Conservation (phyloP, 1,140 invertebrate genomes). For the Cydia amplana region DNA sequence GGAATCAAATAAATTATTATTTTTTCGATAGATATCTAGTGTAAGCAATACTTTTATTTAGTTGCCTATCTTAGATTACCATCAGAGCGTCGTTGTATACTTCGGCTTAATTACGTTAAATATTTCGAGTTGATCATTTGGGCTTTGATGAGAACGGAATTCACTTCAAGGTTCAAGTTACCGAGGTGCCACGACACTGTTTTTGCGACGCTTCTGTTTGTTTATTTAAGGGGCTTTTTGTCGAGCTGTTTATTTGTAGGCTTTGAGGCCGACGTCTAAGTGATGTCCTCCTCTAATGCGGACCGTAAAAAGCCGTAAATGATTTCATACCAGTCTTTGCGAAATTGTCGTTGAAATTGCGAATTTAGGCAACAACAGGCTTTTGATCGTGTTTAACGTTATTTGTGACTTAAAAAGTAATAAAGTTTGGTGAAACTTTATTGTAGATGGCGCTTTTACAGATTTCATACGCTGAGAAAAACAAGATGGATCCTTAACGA, state of each 20-base stretch:
- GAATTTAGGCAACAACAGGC: conserved; percentile 7
- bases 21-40: too few species aligned
- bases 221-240: conserved; percentile 15
- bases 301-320: not conserved
- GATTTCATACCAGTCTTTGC: not conserved
- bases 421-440: too few species aligned
- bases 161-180: not conserved
- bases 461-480: too few species aligned
- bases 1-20: too few species aligned
- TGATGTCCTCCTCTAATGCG: conserved; percentile 23
- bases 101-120: too few species aligned
- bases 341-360: conserved; percentile 6
- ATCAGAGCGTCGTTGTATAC: too few species aligned
- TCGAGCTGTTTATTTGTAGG: conserved; percentile 24
- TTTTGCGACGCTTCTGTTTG: conserved; percentile 20
- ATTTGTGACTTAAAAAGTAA: not conserved
- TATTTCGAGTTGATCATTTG: too few species aligned
- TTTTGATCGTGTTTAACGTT: conserved; percentile 14
- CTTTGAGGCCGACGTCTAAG: conserved; percentile 15
- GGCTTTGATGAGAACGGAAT: not conserved
- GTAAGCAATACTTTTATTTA: too few species aligned
- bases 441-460: too few species aligned
- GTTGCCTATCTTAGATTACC: too few species aligned
- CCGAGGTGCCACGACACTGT: not conserved
- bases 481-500: too few species aligned